Evolutionary conservation across 30 jellyfish, hydroid and myxozoan species (phyloP).

Genomic region (Chrysaora quinquecirrha): DNA sequence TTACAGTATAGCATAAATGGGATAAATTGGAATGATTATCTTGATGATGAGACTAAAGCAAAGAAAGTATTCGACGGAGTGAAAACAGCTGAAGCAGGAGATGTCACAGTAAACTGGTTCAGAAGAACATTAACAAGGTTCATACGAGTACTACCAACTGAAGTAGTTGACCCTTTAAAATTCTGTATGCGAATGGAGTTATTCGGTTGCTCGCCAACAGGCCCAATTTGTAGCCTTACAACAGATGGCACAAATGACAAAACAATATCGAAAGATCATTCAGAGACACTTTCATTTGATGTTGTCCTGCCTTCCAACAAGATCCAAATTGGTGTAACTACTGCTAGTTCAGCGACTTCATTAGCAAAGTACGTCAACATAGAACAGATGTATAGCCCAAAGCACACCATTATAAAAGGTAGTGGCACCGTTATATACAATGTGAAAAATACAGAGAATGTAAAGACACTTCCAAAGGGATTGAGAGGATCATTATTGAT

Average conservation of each 20-base stretch:
- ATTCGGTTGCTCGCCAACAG: slow-evolving; percentile 24
- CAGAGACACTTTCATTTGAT: slow-evolving; percentile 6
- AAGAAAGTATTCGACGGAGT: neutral
- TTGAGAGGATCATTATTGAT: neutral
- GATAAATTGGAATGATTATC: slow-evolving; percentile 17
- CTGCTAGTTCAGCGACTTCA: slow-evolving; percentile 7
- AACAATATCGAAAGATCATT: neutral
- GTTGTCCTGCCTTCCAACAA: neutral
- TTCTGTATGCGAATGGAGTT: slow-evolving; percentile 40
- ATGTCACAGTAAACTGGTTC: slow-evolving; percentile 29
- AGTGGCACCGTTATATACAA: neutral
- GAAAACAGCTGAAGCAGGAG: neutral
- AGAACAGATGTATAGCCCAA: neutral
- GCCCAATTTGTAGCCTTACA: neutral
- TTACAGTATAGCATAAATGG: slow-evolving; percentile 19
- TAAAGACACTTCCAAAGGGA: neutral
- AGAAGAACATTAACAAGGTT: slow-evolving; percentile 11
- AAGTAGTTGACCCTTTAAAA: neutral
- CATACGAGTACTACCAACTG: slow-evolving; percentile 5
- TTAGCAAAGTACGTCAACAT: slow-evolving; percentile 21
- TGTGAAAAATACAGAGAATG: neutral
- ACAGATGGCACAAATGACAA: neutral
- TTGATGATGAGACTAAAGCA: neutral
- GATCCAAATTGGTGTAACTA: neutral
- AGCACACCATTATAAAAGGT: neutral